phyloP scores from a whole-genome alignment of 2,888 invertebrate species.

The Taenaris catops region DNA sequence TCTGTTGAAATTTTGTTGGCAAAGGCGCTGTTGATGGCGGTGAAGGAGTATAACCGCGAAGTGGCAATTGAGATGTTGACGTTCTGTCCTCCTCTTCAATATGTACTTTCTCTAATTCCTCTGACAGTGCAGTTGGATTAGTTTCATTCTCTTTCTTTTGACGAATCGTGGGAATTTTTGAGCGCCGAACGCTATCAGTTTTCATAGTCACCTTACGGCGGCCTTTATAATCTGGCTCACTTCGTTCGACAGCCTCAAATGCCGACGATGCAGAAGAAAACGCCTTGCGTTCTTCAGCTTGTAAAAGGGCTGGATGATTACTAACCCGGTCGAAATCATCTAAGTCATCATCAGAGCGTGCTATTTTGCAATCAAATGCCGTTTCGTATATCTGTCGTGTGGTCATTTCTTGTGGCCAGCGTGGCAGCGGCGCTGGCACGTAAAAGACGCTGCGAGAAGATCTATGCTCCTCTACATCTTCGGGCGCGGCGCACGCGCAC shows the following conservation, averaged over 20 bases:
- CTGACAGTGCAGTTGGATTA: constrained; percentile 59
- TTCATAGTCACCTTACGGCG: constrained; percentile 79
- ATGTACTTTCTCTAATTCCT: constrained; percentile 82
- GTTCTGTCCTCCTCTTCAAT: constrained; percentile 79
- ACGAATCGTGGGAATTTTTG: constrained; percentile 81
- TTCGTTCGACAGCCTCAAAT: constrained; percentile 69
- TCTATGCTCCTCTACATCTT: constrained; percentile 83
- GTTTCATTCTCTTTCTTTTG: constrained; percentile 69
- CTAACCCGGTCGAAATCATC: constrained; percentile 90
- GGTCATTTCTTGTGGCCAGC: constrained; percentile 81
- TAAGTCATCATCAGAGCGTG: constrained; percentile 88
- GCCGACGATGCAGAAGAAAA: constrained; percentile 73
- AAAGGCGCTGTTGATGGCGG: constrained; percentile 92
- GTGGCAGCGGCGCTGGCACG: constrained; percentile 84
- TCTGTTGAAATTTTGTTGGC: constrained; percentile 88
- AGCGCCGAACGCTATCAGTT: constrained; percentile 76
- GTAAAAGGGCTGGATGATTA: constrained; percentile 87
- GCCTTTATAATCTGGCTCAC: constrained; percentile 74
- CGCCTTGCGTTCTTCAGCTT: constrained; percentile 70
- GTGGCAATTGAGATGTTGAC: constrained; percentile 81
- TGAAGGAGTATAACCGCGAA: constrained; percentile 88
- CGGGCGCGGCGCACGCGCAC: constrained; percentile 86
- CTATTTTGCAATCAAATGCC: constrained; percentile 93
- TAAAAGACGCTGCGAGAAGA: constrained; percentile 83
- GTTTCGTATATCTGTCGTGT: constrained; percentile 92